Evolutionary conservation across 30 jellyfish, hydroid and myxozoan genomes (phyloP).

Genomic region (Aurelia sp.): DNA sequence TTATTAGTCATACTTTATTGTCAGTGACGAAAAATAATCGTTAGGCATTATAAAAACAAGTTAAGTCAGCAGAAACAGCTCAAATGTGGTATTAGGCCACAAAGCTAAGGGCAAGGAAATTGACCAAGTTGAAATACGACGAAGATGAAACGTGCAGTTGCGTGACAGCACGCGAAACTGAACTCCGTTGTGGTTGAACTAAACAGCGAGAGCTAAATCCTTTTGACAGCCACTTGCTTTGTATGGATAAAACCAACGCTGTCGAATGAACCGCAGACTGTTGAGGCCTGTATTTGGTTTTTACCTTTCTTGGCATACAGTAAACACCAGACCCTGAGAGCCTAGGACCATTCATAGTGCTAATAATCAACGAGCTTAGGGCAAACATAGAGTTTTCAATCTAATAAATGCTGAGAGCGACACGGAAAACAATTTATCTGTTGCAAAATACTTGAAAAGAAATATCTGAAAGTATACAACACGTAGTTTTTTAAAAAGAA

Average conservation of each 20-base stretch:
- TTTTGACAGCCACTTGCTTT: neutral
- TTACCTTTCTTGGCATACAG: neutral
- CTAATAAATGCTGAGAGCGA: too few species aligned
- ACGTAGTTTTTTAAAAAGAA: too few species aligned
- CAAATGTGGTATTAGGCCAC: neutral
- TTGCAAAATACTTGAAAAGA: too few species aligned
- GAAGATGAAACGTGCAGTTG: neutral
- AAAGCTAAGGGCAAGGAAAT: neutral
- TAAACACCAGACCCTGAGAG: too few species aligned
- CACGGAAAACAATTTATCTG: too few species aligned
- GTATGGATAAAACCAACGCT: neutral
- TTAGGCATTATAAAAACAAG: neutral
- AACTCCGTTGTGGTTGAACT: constrained; percentile 2
- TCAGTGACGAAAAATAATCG: neutral
- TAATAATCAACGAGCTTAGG: too few species aligned
- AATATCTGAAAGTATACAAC: too few species aligned
- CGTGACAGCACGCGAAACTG: neutral
- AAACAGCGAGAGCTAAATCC: neutral
- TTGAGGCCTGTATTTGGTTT: constrained; percentile 3
- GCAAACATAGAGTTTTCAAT: too few species aligned
- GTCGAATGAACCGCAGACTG: constrained; percentile 4
- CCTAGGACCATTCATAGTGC: too few species aligned
- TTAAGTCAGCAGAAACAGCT: neutral
- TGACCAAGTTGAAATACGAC: too few species aligned
- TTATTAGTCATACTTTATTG: too few species aligned